Percentiles rank a stretch among this genome's conserved stretches.
These are phyloP conservation scores for Archocentrus centrarchus DNA, from an alignment of 2,113 vertebrate species.

Conservation along the genomic window DNA sequence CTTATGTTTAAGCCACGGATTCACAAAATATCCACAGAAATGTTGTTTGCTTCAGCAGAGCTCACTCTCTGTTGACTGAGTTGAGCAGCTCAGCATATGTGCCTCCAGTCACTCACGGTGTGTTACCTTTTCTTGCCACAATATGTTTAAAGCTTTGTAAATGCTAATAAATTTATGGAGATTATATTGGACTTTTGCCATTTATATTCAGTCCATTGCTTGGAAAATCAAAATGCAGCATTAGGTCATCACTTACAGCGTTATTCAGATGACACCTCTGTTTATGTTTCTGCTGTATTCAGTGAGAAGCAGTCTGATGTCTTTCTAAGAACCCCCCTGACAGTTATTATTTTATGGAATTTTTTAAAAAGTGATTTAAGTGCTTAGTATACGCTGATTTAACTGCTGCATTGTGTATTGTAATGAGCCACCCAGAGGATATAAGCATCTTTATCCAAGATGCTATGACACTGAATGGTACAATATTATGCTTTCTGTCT, in stretches of 20 bases:
- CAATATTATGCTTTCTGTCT: background rate
- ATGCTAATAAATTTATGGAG: background rate
- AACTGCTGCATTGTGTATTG: background rate
- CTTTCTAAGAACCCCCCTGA: background rate
- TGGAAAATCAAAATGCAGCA: background rate
- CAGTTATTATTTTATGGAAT: background rate
- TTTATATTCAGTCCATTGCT: background rate
- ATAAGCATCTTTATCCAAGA: background rate
- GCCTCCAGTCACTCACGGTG: background rate
- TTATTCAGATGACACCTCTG: background rate
- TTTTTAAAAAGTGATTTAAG: background rate
- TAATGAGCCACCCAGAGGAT: background rate
- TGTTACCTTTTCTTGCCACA: background rate
- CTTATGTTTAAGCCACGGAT: background rate
- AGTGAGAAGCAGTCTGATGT: background rate
- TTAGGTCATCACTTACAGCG: background rate
- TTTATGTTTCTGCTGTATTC: background rate
- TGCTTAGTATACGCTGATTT: background rate
- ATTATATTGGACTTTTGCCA: background rate
- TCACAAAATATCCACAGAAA: background rate
- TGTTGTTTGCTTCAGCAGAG: background rate
- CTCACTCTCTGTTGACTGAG: conserved; percentile 16
- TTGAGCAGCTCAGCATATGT: background rate
- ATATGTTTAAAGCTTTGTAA: background rate
- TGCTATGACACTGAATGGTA: background rate